Conservation (phyloP, 2,113 vertebrate genomes). For the Rousettus leschenaultii region DNA sequence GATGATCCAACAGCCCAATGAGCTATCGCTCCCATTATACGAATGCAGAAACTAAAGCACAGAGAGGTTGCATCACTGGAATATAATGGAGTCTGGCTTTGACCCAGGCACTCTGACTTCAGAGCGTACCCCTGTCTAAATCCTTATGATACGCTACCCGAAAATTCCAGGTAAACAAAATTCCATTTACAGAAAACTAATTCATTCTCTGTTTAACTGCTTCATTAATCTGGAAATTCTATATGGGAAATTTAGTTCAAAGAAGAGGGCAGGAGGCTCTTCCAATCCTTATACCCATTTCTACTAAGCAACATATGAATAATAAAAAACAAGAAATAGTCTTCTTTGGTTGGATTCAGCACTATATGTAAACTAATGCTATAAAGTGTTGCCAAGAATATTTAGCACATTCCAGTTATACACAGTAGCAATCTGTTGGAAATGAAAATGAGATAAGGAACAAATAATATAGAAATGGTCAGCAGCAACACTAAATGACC, state of each 20-base stretch:
- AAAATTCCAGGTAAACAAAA: neutral
- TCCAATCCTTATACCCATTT: neutral
- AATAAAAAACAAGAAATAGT: neutral
- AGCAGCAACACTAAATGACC: neutral
- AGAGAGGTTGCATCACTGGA: neutral
- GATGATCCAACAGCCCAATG: no score
- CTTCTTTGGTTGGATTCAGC: neutral
- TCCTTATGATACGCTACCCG: neutral
- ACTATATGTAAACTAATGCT: neutral
- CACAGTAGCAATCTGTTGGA: neutral
- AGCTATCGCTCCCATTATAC: neutral
- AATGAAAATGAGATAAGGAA: conserved; percentile 19
- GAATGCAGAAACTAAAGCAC: neutral
- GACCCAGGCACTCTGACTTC: neutral
- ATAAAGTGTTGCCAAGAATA: neutral
- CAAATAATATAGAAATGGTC: neutral
- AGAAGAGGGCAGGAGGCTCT: neutral
- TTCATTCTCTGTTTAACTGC: neutral
- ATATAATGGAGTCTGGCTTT: neutral
- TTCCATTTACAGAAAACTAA: neutral
- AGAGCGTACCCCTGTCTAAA: neutral
- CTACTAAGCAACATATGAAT: neutral
- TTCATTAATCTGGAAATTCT: conserved; percentile 1
- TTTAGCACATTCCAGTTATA: neutral
- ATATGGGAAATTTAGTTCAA: neutral